A percentile compares a stretch with the other conserved stretches of the same genome.
Evolutionary conservation across 2,888 invertebrate genomes (phyloP).

Genomic region (Drosophila atripex): DNA sequence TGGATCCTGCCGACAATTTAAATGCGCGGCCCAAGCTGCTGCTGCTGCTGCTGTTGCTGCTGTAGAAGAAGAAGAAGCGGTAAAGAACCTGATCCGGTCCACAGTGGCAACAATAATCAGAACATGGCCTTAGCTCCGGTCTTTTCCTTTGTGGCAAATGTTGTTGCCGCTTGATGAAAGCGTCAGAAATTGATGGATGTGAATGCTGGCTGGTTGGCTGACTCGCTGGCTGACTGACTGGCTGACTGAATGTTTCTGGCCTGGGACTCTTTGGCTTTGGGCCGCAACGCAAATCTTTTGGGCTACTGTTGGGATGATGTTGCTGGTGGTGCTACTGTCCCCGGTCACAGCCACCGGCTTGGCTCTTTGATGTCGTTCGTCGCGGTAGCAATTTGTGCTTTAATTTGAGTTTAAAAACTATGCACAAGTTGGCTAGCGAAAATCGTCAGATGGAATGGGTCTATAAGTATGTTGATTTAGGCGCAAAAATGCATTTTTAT

Average conservation of each 20-base stretch:
- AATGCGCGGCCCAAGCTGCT: conserved; percentile 58
- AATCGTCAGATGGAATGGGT: conserved; percentile 9
- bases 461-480: conserved; percentile 12
- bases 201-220: conserved; percentile 50
- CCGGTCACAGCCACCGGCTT: conserved; percentile 50
- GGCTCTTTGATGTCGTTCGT: conserved; percentile 66
- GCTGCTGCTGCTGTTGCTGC: conserved; percentile 36
- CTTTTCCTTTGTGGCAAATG: conserved; percentile 49
- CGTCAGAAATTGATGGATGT: conserved; percentile 83
- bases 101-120: conserved; percentile 75
- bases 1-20: conserved; percentile 80
- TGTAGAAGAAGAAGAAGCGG: conserved; percentile 6
- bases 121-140: conserved; percentile 55
- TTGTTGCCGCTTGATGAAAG: conserved; percentile 78
- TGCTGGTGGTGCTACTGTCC: conserved; percentile 16
- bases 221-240: conserved; percentile 7
- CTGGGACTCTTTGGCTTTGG: conserved; percentile 55
- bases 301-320: conserved; percentile 56
- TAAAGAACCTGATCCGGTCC: conserved; percentile 34
- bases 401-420: conserved; percentile 79
- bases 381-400: conserved; percentile 79
- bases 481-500: too few relatives aligned
- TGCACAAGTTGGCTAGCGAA: conserved; percentile 57
- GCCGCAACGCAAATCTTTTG: conserved; percentile 77
- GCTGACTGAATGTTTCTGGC: conserved; percentile 39